These are phyloP conservation scores for Turdus rufiventris DNA, from an alignment of 2,113 vertebrate species.

Conservation along the genomic window DNA sequence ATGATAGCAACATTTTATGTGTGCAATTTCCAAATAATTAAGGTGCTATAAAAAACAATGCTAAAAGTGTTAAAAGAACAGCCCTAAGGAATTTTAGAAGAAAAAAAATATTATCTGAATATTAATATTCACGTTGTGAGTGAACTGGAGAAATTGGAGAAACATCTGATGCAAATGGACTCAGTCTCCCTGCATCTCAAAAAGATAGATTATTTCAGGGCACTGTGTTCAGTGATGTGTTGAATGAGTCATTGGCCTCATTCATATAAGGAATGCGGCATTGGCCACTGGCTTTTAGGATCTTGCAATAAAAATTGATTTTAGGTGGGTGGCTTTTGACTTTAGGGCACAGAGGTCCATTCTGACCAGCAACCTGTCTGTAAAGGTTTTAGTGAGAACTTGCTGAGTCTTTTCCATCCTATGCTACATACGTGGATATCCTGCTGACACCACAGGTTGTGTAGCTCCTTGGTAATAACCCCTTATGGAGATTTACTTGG, in stretches of 20 bases:
- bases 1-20: background rate
- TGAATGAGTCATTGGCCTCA: background rate
- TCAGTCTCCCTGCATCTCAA: background rate
- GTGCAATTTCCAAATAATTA: background rate
- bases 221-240: background rate
- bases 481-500: background rate
- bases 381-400: background rate
- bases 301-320: background rate
- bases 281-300: background rate
- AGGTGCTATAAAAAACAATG: background rate
- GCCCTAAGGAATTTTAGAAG: background rate
- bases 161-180: background rate
- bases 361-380: background rate
- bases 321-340: background rate
- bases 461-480: fast-evolving
- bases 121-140: background rate
- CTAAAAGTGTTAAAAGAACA: background rate
- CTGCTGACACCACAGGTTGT: background rate
- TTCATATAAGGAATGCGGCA: background rate
- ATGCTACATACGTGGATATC: fast-evolving
- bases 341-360: background rate
- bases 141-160: background rate
- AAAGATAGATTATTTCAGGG: background rate
- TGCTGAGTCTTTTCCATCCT: background rate
- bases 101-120: background rate